Conservation (phyloP, 35 echinoderm and acorn worm genomes). For the Ptychodera flava region DNA sequence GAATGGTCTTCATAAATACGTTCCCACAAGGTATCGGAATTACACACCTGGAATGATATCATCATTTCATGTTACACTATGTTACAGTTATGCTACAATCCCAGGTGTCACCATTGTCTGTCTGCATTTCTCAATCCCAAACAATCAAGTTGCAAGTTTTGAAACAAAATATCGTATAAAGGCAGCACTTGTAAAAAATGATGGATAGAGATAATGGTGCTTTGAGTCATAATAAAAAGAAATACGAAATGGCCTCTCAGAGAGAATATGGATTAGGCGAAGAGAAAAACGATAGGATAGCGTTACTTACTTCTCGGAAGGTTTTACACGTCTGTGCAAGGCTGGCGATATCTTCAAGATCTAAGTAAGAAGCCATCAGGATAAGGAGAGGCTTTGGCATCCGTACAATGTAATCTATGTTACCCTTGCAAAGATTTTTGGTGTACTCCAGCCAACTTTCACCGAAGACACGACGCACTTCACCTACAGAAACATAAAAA, state of each 20-base stretch:
- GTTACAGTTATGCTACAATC: neutral
- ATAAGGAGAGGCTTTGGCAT: conserved; percentile 82
- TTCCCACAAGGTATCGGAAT: conserved; percentile 92
- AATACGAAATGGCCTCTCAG: too few relatives aligned
- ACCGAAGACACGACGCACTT: conserved; percentile 78
- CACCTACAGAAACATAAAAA: conserved; percentile 62
- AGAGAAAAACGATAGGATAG: too few relatives aligned
- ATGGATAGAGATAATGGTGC: too few relatives aligned
- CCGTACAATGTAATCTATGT: conserved; percentile 64
- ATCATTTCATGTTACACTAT: neutral
- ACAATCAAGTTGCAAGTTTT: too few relatives aligned
- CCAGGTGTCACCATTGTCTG: too few relatives aligned
- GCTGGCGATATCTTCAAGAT: conserved; percentile 73
- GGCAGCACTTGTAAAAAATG: too few relatives aligned
- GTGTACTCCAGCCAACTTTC: conserved; percentile 61
- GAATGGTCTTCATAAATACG: conserved; percentile 84
- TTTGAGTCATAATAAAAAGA: too few relatives aligned
- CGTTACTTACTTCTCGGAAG: conserved; percentile 78
- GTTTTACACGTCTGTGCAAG: conserved; percentile 78
- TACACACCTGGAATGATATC: conserved; percentile 53
- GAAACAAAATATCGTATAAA: too few relatives aligned
- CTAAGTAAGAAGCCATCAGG: conserved; percentile 70
- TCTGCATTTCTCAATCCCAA: too few relatives aligned
- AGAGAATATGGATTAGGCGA: too few relatives aligned
- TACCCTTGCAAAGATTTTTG: conserved; percentile 52